Conservation (phyloP, 2,797 vertebrate genomes). For the Spheniscus humboldti region DNA sequence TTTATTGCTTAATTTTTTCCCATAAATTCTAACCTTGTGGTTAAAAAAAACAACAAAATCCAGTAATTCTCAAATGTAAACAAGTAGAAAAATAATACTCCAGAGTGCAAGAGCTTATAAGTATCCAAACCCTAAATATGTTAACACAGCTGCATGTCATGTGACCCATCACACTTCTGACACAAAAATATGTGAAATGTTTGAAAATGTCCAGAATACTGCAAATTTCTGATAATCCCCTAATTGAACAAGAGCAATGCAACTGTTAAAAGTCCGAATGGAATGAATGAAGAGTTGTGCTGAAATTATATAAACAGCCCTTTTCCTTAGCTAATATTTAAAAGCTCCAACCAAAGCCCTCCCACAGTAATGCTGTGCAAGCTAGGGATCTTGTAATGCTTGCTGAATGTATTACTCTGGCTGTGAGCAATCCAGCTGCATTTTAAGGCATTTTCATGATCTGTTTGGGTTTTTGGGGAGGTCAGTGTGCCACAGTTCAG, state of each 20-base stretch:
- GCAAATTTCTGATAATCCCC: not conserved
- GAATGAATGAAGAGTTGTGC: not conserved
- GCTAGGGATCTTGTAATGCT: not conserved
- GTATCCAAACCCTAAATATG: slow-evolving; percentile 32
- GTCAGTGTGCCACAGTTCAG: not conserved
- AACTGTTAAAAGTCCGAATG: slow-evolving; percentile 4
- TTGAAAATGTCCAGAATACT: slow-evolving; percentile 7
- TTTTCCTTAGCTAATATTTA: not conserved
- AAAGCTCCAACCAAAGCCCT: not conserved
- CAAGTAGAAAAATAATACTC: slow-evolving; percentile 39
- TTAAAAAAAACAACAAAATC: not conserved
- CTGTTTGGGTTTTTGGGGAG: not conserved
- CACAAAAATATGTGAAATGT: not conserved
- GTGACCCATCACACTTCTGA: slow-evolving; percentile 20
- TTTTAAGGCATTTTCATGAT: not conserved
- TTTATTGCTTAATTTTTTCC: slow-evolving; percentile 9
- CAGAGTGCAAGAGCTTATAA: not conserved
- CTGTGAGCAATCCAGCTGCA: not conserved
- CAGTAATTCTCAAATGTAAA: slow-evolving; percentile 40
- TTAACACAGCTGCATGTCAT: slow-evolving; percentile 44
- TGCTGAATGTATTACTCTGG: not conserved
- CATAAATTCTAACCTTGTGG: slow-evolving; percentile 39
- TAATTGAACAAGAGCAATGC: not conserved
- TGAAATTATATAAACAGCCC: not conserved
- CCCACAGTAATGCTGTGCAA: not conserved